Evolutionary conservation across 2,888 invertebrate genomes (phyloP), one percentile per base, ranked within the genome.

Genomic region (Hypena proboscidalis): DNA sequence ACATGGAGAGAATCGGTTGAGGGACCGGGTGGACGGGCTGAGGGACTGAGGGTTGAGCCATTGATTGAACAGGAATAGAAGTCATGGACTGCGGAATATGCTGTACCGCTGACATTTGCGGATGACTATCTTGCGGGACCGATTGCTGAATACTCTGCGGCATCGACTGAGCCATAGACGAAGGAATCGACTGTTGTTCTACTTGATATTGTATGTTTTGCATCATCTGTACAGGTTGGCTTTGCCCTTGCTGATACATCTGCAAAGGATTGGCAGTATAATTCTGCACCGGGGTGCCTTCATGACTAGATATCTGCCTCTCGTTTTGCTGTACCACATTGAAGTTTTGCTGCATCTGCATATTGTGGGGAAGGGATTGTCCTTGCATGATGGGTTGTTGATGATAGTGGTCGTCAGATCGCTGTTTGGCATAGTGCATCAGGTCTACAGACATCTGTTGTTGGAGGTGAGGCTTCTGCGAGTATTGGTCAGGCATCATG

Each of bases 251-350:
- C 52, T 83, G 92, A 67, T 87, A 88, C 79, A 89, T 84, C 50
- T 91, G 91, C 60, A 90, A 72, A 39, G 90, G 90, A 58, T 90
- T 90, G 66, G 85, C 70, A 48, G 84, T 63, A 49, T 80, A 90
- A 74, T 90, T 87, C 74, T 90, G 91, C 77, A 88, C 86, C 6
- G 88, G 89, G 4, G 89, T 90, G 79, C 90, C 88, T 79, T 91
- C 91, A 74, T 87, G 91, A 85, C 88, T 90, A 83, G 87, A 90
- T 67, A 87, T 88, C 76, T 89, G 88, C 78, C 90, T 76, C 54
- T 90, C 89, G 66, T 75, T 83, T 71, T 88, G 88, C 60, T 85
- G 87, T 42, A 88, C 76, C 42, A 79, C 62, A 65, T 60, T 80
- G 68, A 77, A 89, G 57, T 79, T 83, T 25, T 88, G 88, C 33